Conservation (phyloP, 2,797 vertebrate species). For the Silurus lanzhouensis region DNA sequence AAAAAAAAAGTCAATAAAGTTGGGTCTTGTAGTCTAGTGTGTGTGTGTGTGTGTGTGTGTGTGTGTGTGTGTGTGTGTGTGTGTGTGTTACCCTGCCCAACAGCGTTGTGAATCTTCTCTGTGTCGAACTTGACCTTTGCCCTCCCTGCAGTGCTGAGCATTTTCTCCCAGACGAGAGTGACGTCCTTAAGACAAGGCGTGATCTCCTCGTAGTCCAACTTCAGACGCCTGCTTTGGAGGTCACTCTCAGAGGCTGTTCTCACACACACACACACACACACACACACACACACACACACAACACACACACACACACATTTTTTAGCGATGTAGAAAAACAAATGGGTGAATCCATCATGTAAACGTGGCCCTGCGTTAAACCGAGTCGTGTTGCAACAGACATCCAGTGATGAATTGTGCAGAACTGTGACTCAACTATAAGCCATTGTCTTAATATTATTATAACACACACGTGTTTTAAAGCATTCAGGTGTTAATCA, state of each 20-base stretch:
- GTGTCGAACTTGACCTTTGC: slow-evolving; percentile 87
- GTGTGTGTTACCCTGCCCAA: slow-evolving; percentile 83
- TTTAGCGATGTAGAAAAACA: slow-evolving; percentile 8
- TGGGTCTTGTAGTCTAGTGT: too few relatives aligned
- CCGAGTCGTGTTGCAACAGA: not conserved
- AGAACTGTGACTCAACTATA: not conserved
- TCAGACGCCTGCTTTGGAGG: slow-evolving; percentile 90
- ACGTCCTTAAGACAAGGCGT: slow-evolving; percentile 95
- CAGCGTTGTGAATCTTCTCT: slow-evolving; percentile 86
- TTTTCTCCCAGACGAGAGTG: slow-evolving; percentile 93
- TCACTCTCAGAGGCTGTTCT: slow-evolving; percentile 86
- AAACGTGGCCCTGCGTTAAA: not conserved
- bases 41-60: slow-evolving; percentile 37
- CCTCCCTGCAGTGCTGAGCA: slow-evolving; percentile 85
- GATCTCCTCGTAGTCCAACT: slow-evolving; percentile 97
- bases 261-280: slow-evolving; percentile 35
- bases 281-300: slow-evolving; percentile 27
- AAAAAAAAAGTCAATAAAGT: not conserved
- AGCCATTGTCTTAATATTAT: not conserved
- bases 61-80: slow-evolving; percentile 23
- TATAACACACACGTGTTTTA: not conserved
- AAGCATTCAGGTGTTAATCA: not conserved
- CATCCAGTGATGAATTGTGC: not conserved
- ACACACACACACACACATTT: slow-evolving; percentile 6
- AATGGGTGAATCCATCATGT: not conserved